phyloP scores from a whole-genome alignment of 2,888 invertebrate species.

The Diarsia dahlii region DNA sequence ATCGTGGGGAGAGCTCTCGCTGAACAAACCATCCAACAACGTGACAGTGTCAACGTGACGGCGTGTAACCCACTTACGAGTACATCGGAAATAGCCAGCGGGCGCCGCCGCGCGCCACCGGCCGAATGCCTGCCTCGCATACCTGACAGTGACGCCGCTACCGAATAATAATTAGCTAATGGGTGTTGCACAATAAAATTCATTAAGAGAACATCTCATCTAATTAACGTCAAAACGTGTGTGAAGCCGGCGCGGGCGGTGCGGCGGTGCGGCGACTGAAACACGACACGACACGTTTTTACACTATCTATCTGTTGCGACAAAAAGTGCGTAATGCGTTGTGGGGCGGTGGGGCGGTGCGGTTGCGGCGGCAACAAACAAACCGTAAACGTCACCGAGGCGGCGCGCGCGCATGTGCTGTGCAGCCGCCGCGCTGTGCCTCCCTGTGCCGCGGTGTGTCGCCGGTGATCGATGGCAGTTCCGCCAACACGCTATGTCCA shows the following conservation, averaged over 20 bases:
- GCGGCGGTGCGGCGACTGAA: conserved; percentile 67
- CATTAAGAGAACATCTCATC: conserved; percentile 70
- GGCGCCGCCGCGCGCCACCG: conserved; percentile 6
- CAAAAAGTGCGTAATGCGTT: conserved; percentile 71
- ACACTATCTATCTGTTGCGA: conserved; percentile 24
- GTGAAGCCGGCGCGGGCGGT: conserved; percentile 40
- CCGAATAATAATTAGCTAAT: conserved; percentile 70
- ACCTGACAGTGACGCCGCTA: conserved; percentile 27
- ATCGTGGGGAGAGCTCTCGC: not conserved
- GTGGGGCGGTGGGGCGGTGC: conserved; percentile 55
- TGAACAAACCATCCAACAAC: conserved; percentile 17
- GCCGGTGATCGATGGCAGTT: conserved; percentile 63
- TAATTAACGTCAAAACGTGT: conserved; percentile 69
- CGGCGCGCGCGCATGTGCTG: conserved; percentile 63
- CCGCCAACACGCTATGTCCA: conserved; percentile 65
- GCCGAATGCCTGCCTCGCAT: conserved; percentile 11
- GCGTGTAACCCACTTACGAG: conserved; percentile 31
- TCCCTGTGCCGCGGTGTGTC: conserved; percentile 28
- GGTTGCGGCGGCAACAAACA: conserved; percentile 69
- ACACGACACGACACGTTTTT: conserved; percentile 67
- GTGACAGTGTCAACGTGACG: conserved; percentile 20
- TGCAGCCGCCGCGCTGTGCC: conserved; percentile 45
- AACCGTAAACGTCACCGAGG: conserved; percentile 77
- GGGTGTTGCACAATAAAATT: conserved; percentile 67
- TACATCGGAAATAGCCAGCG: conserved; percentile 39